These are phyloP conservation scores for Chanos chanos DNA, from an alignment of 2,797 vertebrate genomes.

Conservation along the genomic window DNA sequence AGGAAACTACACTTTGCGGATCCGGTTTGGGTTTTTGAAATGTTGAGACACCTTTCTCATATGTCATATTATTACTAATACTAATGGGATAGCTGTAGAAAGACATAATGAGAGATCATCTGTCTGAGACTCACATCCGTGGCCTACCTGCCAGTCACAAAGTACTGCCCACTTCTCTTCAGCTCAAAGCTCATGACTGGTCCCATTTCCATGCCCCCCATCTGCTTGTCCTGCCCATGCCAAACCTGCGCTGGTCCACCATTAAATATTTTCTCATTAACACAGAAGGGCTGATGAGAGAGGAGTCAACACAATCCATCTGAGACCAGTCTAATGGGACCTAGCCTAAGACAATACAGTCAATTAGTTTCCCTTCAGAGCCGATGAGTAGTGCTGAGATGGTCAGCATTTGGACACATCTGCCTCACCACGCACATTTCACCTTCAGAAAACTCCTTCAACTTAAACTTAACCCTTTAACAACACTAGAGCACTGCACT, in stretches of 20 bases:
- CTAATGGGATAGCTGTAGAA: no score
- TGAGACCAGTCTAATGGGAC: constrained; percentile 61
- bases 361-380: constrained; percentile 70
- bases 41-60: no score
- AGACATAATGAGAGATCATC: not conserved
- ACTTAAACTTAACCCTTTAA: constrained; percentile 26
- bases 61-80: no score
- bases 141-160: constrained; percentile 5
- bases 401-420: constrained; percentile 71
- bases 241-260: constrained; percentile 30
- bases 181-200: constrained; percentile 14
- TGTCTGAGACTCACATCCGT: not conserved
- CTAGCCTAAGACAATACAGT: constrained; percentile 61
- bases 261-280: constrained; percentile 72
- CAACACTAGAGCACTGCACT: constrained; percentile 30
- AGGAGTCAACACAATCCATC: constrained; percentile 67
- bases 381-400: constrained; percentile 69
- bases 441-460: constrained; percentile 8
- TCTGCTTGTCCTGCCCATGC: constrained; percentile 1
- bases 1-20: no score
- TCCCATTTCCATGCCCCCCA: constrained; percentile 4
- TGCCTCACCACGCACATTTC: constrained; percentile 67
- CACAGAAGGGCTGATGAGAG: constrained; percentile 63
- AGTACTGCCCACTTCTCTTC: constrained; percentile 10
- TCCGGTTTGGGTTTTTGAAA: no score